Evolutionary conservation across 2,888 invertebrate genomes (phyloP), one percentile per base, ranked within the genome.

Genomic region (Philonicus albiceps): DNA sequence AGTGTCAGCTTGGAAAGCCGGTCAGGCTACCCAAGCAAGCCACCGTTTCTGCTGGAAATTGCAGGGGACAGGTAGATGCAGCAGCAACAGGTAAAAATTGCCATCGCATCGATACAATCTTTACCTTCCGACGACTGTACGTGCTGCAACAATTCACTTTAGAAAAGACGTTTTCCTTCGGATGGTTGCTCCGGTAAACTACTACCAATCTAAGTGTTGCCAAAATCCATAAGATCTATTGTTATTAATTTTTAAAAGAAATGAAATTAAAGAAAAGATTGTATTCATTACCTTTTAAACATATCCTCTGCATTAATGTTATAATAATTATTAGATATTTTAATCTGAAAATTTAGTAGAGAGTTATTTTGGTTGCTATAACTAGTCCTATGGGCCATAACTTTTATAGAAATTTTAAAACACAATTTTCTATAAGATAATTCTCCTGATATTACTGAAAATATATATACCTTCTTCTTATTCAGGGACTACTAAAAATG

Each of bases 131-230:
- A 64, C 64, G 64, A 11, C n/a, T 22, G 49, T 49, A 64, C 19
- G n/a, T 6, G 55, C 64, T 64, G 78, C 49, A 78, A 53, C 76
- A 76, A 49, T 49, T 53, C 80, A 49, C 80, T 49, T 55, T 55
- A 30, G 81, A 81, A 81, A 81, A 81, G 81, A 81, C 81, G 81
- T 81, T 81, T 81, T 81, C 81, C 81, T 64, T 81, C 81, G 34
- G 64, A 30, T 81, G 19, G 19, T 27, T 31, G 31, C 74, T 74
- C 74, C n/a, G 27, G 31, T 74, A 55, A 55, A 53, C 53, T 80
- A 31, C 30, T 49, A 30, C 16, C 40, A 13, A 30, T 8, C 5
- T 6, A 49, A 64, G 80, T 80, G 80, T 49, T 80, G 80, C 80
- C 80, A 49, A 80, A 64, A 64, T 64, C 27, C 27, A 64, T 22